Evolutionary conservation across 2,113 vertebrate genomes (phyloP).

Genomic region (Oncorhynchus kisutch): DNA sequence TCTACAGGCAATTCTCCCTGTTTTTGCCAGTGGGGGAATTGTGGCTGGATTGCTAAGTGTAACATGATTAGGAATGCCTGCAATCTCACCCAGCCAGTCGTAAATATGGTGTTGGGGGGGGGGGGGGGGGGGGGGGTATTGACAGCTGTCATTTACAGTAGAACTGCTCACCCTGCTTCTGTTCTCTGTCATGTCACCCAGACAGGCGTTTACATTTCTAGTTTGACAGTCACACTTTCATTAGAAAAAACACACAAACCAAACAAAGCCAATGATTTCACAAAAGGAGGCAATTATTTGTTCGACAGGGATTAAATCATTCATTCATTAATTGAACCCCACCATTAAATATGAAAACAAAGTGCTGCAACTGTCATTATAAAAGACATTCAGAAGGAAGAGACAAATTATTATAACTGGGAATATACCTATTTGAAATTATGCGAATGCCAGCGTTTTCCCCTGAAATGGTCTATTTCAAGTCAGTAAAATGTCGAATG

Average conservation of each 20-base stretch:
- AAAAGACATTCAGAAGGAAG: conserved; percentile 38
- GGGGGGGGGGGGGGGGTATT: neutral
- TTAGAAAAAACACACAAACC: neutral
- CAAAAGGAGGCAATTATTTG: conserved; percentile 43
- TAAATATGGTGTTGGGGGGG: conserved; percentile 2
- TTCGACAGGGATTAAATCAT: conserved; percentile 41
- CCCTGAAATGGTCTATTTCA: conserved; percentile 36
- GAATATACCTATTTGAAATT: conserved; percentile 48
- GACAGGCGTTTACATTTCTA: neutral
- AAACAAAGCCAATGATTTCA: conserved; percentile 30
- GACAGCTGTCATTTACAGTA: conserved; percentile 41
- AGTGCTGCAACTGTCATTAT: conserved; percentile 22
- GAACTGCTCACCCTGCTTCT: conserved; percentile 3
- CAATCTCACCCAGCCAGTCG: conserved; percentile 36
- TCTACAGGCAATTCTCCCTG: conserved; percentile 43
- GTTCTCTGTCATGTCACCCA: neutral
- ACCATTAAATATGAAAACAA: conserved; percentile 41
- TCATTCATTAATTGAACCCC: conserved; percentile 28
- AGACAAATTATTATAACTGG: conserved; percentile 46
- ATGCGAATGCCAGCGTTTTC: conserved; percentile 11
- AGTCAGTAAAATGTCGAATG: conserved; percentile 4
- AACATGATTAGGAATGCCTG: conserved; percentile 54
- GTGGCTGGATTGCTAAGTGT: conserved; percentile 44
- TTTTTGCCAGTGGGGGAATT: conserved; percentile 46
- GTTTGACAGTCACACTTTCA: conserved; percentile 30